Evolutionary conservation across 2,797 vertebrate genomes (phyloP), one percentile per base, ranked within the genome.

Genomic region (Gobio occitaniae): DNA sequence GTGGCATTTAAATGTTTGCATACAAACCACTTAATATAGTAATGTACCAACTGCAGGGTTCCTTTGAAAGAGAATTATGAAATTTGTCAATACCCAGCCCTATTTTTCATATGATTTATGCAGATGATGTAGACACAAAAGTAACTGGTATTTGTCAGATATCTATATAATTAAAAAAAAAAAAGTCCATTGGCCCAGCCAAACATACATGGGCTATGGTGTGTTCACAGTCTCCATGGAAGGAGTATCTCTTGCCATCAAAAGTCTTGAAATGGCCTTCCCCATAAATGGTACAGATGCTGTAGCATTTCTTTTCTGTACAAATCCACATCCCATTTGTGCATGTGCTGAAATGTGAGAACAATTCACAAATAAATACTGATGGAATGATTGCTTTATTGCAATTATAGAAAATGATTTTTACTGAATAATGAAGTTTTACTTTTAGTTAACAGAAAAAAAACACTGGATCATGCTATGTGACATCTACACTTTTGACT

Each of bases 261-360:
- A 96, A 97, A n/a, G 94, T 97, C 90, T 91, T 93, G 84, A 95
- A 96, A 92, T 97, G 95, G 0, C 97, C 96, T 0, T 96, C 95
- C 85, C 97, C 97, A 44, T 96, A 97, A 50, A 96, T 90, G 7
- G 93, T 93, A 85, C 97, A 98, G 2, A 90, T 94, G 78, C 93
- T 93, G 21, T 92, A 91, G 91, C 97, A 97, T 0, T 92, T 74
- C 0, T 89, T 71, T 0, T 89, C 2, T 0, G 96, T 97, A 83
- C 97, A 98, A 0, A 86, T 16, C 97, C 97, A 98, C 25, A 81
- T 93, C 75, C 95, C 92, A 61, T 90, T 92, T 75, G 1, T 32
- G 32, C 32, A 32, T 32, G 32, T 32, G 32, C 32, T 32, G 32
- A 32, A 32, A 32, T 32, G 25, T 3, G 38, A 16, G n/a, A 75